A percentile compares a stretch with the other conserved stretches of the same genome.
These are phyloP conservation scores for Didymodactylos carnosus DNA, from an alignment of 2,888 invertebrate species.

Conservation along the genomic window DNA sequence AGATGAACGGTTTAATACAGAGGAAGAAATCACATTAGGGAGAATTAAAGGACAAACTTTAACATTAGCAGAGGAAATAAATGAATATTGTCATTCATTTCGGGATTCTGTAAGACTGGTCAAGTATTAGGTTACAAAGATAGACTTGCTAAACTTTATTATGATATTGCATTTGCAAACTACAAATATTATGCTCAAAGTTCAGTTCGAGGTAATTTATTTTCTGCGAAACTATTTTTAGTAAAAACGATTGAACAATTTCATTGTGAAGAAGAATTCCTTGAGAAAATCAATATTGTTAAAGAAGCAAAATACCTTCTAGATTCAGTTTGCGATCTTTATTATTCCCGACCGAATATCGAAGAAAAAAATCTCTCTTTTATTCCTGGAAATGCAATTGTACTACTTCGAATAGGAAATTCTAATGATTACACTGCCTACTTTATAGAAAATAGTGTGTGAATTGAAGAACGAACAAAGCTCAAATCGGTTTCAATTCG, in stretches of 20 bases:
- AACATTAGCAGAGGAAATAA: not conserved
- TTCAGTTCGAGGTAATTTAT: not conserved
- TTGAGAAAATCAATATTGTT: not conserved
- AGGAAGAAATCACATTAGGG: no score
- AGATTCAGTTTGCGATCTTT: not conserved
- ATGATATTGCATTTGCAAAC: not conserved
- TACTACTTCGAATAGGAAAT: not conserved
- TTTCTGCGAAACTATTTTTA: not conserved
- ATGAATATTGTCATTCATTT: not conserved
- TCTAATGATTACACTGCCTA: not conserved
- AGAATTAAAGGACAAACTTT: not conserved
- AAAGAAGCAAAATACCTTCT: not conserved
- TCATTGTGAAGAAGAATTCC: not conserved
- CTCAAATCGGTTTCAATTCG: not conserved
- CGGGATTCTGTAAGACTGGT: not conserved
- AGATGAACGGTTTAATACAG: no score
- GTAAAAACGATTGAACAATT: not conserved
- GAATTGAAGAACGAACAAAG: not conserved
- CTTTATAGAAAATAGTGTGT: not conserved
- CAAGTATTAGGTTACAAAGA: not conserved
- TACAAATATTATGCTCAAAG: not conserved
- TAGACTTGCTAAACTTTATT: not conserved
- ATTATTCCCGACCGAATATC: not conserved
- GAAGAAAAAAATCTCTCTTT: not conserved
- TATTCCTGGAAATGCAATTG: not conserved